Base-by-base conservation (phyloP, 2,797 vertebrate genomes). In the Micromesistius poutassou region DNA sequence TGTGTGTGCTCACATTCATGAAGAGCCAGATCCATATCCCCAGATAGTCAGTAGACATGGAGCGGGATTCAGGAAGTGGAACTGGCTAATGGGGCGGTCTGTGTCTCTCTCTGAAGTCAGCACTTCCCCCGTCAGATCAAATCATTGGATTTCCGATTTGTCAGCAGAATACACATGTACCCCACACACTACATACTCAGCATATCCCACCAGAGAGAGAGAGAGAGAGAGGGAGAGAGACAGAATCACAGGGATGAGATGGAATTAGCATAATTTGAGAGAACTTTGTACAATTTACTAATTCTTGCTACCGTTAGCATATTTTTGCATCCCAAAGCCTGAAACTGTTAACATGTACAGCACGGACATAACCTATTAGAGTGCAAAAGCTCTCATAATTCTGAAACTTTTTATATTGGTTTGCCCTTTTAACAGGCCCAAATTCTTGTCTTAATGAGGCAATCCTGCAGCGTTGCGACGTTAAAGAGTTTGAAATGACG, bases 121-220 rank as follows among this genome's bases (percentile, higher is more conserved):
- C 89, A 87, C 81, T 89, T 86, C 77, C 77, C 62, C 72, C 73
- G 79, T 82, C 80, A 80, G 79, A 90, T 88, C 82, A 90, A 87
- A 90, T 91, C 83, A 90, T 81, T 86, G 78, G 78, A 91, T 89
- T 91, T 76, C 46, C 76, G 75, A 82, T 81, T 87, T 79, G 86
- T 89, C 86, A 91, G 90, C 85, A 89, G 77, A 87, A 87, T 62
- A 79, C 78, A 80, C 22, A 19, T 74, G 25, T 73, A 76, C 62
- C 55, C 71, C 75, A 50, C 42, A 50, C 13, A 50, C 42, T 78
- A 72, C 78, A 70, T 77, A 72, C 80, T 83, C 82, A 85, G 76
- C 85, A 81, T 73, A 85, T 85, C 79, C 40, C 77, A 36, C 42
- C 8, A n/a, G 71, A 76, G 31, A 1, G 73, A 31, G 22, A 55